phyloP scores from a whole-genome alignment of 2,797 vertebrate species.

The Sebastes steindachneri region DNA sequence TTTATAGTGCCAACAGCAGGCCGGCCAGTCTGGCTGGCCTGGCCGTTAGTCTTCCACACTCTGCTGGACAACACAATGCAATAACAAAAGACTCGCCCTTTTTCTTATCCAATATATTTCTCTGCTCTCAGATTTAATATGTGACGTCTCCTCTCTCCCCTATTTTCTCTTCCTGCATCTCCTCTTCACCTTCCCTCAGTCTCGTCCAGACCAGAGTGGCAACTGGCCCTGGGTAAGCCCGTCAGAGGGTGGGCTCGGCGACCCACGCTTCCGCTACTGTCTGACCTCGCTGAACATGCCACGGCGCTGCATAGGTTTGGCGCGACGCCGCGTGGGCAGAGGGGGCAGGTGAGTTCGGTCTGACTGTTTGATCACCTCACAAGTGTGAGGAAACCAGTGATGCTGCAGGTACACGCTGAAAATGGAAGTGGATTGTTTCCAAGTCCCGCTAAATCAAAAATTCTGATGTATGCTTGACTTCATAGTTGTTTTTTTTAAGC shows the following conservation, averaged over 20 bases:
- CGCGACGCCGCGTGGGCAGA: constrained; percentile 92
- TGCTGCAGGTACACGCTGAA: not conserved
- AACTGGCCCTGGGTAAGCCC: constrained; percentile 95
- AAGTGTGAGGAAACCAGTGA: no score
- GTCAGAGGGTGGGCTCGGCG: constrained; percentile 88
- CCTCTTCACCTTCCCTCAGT: constrained; percentile 72
- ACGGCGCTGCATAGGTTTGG: constrained; percentile 92
- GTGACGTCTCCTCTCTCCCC: not conserved
- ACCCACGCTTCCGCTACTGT: constrained; percentile 94
- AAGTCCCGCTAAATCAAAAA: not conserved
- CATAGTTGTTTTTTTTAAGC: not conserved
- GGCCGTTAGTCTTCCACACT: constrained; percentile 24
- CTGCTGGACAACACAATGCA: constrained; percentile 41
- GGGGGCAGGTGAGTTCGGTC: constrained; percentile 91
- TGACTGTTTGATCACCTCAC: no score
- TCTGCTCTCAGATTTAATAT: constrained; percentile 13
- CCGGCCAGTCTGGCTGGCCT: constrained; percentile 42
- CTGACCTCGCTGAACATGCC: constrained; percentile 94
- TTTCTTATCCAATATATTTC: not conserved
- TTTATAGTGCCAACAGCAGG: constrained; percentile 60
- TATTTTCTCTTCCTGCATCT: not conserved
- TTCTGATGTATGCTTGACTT: not conserved
- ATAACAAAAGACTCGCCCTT: not conserved
- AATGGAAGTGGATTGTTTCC: not conserved
- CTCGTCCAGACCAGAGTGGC: constrained; percentile 89